Evolutionary conservation across 2,888 invertebrate genomes (phyloP), one percentile per base, ranked within the genome.

Genomic region (Zonitis immaculata): DNA sequence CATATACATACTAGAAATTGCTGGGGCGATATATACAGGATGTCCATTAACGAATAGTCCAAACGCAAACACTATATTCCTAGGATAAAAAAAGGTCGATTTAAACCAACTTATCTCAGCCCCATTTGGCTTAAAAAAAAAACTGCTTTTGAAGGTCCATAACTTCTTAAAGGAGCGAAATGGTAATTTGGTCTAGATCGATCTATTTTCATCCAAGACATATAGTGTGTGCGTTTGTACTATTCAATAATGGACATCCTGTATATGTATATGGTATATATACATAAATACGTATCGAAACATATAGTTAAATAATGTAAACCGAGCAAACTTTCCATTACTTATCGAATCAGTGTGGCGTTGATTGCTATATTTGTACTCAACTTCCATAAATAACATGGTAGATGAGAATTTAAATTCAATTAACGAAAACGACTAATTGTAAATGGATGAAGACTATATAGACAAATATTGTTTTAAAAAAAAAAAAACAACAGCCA

Each of bases 351-450:
- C 35, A 35, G 35, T 16, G 35, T 16, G 35, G 35, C 35, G 35
- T 35, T 35, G 35, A 35, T 35, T 35, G 35, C 35, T 14, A 30
- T 28, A 28, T 3, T 14, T 14, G 32, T 35, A 35, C 35, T 35
- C 16, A 16, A 35, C 35, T 35, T 16, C 16, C 16, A 16, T 35
- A 35, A 35, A 35, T 35, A 22, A 35, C 35, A 35, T 35, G 35
- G 16, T 8, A 35, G 45, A 45, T 49, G 35, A 30, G 49, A 56
- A 56, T 56, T 56, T 51, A 55, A 56, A 56, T 56, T 52, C 56
- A 56, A 52, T 56, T 56, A 56, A 56, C 56, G 44, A 22, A n/a
- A 52, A 49, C 49, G 47, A 48, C 39, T 49, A 35, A 54, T 50
- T 51, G 54, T 44, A 6, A 48, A 44, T 27, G 51, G 49, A 43